A percentile compares a stretch with the other conserved stretches of the same genome.
Evolutionary conservation across 2,888 invertebrate species (phyloP).

Genomic region (Lepidocyrtoides sp.): DNA sequence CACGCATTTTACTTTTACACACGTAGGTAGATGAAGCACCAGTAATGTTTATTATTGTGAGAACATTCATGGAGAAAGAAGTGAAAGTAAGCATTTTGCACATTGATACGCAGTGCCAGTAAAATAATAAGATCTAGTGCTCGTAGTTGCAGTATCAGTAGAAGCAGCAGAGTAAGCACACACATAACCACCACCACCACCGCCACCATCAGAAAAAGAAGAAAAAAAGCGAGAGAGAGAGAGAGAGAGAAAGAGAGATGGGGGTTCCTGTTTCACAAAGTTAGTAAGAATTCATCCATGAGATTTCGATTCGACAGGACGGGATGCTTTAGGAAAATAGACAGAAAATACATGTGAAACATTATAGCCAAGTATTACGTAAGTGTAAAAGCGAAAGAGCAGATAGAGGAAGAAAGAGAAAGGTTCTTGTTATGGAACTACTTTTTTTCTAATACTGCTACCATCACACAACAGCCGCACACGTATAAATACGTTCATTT

Average conservation of each 20-base stretch:
- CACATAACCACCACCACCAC: background rate
- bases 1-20: slow-evolving; percentile 39
- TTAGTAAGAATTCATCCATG: slow-evolving; percentile 74
- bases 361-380: slow-evolving; percentile 58
- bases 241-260: slow-evolving; percentile 16
- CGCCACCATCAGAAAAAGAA: slow-evolving; percentile 1
- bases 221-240: slow-evolving; percentile 9
- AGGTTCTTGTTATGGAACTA: background rate
- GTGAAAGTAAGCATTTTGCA: slow-evolving; percentile 53
- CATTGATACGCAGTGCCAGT: slow-evolving; percentile 36
- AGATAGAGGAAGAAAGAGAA: background rate
- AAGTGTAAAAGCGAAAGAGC: slow-evolving; percentile 47
- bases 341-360: slow-evolving; percentile 73
- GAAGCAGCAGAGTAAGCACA: slow-evolving; percentile 27
- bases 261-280: slow-evolving; percentile 64
- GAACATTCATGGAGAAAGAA: slow-evolving; percentile 54
- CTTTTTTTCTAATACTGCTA: slow-evolving; percentile 42
- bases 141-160: slow-evolving; percentile 17
- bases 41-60: slow-evolving; percentile 61
- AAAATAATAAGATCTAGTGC: slow-evolving; percentile 7
- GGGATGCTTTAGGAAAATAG: slow-evolving; percentile 65
- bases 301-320: slow-evolving; percentile 77
- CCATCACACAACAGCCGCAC: background rate
- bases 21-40: slow-evolving; percentile 45
- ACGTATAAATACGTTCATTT: background rate